Percentiles rank a stretch among this genome's conserved stretches.
phyloP scores from a whole-genome alignment of 2,797 vertebrate genomes.

The Enteromius argenteus region DNA sequence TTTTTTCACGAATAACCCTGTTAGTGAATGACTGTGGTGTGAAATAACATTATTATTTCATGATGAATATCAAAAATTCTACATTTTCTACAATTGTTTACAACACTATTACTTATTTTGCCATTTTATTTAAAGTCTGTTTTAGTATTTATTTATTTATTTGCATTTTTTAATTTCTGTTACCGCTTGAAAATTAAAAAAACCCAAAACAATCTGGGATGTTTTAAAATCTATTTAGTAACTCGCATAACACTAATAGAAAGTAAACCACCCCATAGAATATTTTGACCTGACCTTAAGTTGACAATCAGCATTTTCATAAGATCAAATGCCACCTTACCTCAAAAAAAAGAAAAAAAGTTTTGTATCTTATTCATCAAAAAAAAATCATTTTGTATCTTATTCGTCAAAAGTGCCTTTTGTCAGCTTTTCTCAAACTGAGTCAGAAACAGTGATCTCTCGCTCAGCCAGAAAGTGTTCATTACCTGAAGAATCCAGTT shows the following conservation, averaged over 20 bases:
- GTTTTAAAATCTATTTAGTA: background rate
- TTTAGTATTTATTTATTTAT: no score
- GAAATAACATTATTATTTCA: background rate
- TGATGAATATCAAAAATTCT: background rate
- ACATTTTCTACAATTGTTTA: background rate
- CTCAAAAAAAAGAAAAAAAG: background rate
- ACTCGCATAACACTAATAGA: background rate
- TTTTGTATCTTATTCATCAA: no score
- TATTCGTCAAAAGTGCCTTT: background rate
- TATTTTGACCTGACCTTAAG: background rate
- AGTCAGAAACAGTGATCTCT: background rate
- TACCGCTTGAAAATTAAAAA: background rate
- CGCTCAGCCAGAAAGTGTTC: background rate
- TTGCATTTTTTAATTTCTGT: background rate
- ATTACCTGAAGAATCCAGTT: constrained; percentile 64
- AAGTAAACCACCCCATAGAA: background rate
- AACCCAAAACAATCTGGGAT: background rate
- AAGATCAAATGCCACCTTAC: background rate
- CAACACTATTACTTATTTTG: background rate
- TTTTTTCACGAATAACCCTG: background rate
- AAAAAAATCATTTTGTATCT: background rate
- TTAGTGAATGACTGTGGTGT: background rate
- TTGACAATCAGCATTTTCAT: background rate
- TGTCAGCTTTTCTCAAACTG: constrained; percentile 6
- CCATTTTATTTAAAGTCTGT: background rate